Conservation (phyloP, 30 jellyfish, hydroid and myxozoan genomes). For the Pelagia noctiluca region DNA sequence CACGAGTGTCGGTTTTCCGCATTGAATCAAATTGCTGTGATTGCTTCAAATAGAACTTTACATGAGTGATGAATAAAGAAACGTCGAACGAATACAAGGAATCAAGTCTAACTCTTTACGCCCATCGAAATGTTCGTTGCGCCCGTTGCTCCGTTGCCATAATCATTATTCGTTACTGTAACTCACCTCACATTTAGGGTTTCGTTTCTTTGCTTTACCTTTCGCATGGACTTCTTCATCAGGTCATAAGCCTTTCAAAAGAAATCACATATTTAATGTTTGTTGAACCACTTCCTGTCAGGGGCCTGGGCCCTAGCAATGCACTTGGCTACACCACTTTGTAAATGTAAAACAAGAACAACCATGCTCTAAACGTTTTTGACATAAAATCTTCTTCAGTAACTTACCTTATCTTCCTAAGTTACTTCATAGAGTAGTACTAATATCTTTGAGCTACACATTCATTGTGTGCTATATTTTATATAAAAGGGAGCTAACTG, state of each 20-base stretch:
- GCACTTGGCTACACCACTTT: too few relatives aligned
- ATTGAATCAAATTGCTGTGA: not conserved
- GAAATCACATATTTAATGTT: not conserved
- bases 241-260: conserved; percentile 43
- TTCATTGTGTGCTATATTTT: not conserved
- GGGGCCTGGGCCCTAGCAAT: too few relatives aligned
- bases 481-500: not conserved
- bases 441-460: too few relatives aligned
- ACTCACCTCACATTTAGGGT: conserved; percentile 5
- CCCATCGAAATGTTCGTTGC: not conserved
- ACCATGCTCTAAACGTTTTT: not conserved
- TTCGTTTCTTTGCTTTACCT: not conserved
- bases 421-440: too few relatives aligned
- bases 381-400: not conserved
- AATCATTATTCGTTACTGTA: not conserved
- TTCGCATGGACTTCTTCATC: conserved; percentile 34
- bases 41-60: not conserved
- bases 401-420: not conserved
- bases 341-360: too few relatives aligned
- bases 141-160: not conserved
- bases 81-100: too few relatives aligned
- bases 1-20: too few relatives aligned
- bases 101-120: too few relatives aligned
- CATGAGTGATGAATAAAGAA: not conserved
- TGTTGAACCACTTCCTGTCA: too few relatives aligned